Evolutionary conservation across 2,888 invertebrate species (phyloP), one percentile per base, ranked within the genome.

Genomic region (Acronicta leporina): DNA sequence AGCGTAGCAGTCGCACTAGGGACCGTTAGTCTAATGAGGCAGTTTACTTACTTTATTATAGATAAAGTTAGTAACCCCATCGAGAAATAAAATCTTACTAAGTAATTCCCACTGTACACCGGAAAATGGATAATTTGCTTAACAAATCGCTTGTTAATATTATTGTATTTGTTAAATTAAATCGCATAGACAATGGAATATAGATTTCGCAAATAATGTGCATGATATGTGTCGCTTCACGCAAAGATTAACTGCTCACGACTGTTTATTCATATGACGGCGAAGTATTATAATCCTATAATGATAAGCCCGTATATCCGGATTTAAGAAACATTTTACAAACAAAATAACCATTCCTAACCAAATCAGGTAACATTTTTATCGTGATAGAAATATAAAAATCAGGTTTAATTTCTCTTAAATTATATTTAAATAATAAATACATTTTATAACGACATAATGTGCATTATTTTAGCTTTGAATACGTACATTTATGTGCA

Each of bases 201-300:
- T 25, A 52, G 16, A 11, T 35, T 52, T 55, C 7, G 46, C 25
- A 50, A 50, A 52, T 44, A 52, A 42, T 16, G 8, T 56, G 47
- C 47, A 54, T 48, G 33, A 64, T 63, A 52, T 67, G 25, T 55
- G 66, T 53, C 43, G 62, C 61, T 59, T 70, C 71, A 66, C 40
- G 62, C 41, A 13, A 9, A 13, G 10, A 53, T 71, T 59, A 54
- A 15, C 4, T 14, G 1, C 47, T 67, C 71, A 71, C 59, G 70
- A 63, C 14, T 52, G 13, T 50, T 50, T 50, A 42, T 53, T 47
- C 42, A 46, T 38, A 51, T 43, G 30, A 55, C 8, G 13, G 3
- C 13, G 0, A 40, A 35, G 9, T 46, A 44, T 59, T 46, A 8
- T 15, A 41, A 33, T n/a, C 8, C 41, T 42, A 49, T 11, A 4